These are phyloP conservation scores for Ostrea edulis DNA, from an alignment of 1,140 invertebrate species.

Conservation along the genomic window DNA sequence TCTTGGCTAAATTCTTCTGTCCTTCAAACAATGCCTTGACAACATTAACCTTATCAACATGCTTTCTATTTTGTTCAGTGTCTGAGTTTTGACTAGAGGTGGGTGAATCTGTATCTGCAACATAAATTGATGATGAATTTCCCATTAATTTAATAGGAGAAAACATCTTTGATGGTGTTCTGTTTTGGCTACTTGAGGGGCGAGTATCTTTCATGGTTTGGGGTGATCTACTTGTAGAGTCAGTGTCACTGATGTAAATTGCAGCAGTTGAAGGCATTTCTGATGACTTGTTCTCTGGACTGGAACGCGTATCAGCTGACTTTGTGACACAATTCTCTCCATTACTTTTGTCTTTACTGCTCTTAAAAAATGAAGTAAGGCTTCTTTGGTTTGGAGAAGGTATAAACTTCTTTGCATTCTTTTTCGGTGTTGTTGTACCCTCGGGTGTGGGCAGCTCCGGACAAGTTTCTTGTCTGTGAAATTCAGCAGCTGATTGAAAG, in stretches of 20 bases:
- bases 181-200: not conserved
- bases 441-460: not conserved
- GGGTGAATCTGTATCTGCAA: constrained; percentile 36
- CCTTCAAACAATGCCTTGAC: constrained; percentile 60
- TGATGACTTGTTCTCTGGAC: not conserved
- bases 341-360: not conserved
- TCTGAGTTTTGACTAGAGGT: not conserved
- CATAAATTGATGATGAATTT: constrained; percentile 44
- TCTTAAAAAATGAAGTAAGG: not conserved
- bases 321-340: not conserved
- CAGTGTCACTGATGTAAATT: constrained; percentile 19
- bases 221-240: not conserved
- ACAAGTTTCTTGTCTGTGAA: constrained; percentile 35
- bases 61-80: not conserved
- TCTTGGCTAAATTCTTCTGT: constrained; percentile 44
- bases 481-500: constrained; percentile 17
- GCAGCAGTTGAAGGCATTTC: not conserved
- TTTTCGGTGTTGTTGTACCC: not conserved
- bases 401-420: not conserved
- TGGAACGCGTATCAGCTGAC: not conserved
- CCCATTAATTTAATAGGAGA: constrained; percentile 58
- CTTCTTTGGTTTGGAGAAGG: constrained; percentile 8
- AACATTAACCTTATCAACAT: constrained; percentile 28
- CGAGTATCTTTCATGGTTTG: not conserved
- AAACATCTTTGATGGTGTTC: constrained; percentile 50